Evolutionary conservation across 1,140 invertebrate genomes (phyloP).

Genomic region (Ruditapes philippinarum): DNA sequence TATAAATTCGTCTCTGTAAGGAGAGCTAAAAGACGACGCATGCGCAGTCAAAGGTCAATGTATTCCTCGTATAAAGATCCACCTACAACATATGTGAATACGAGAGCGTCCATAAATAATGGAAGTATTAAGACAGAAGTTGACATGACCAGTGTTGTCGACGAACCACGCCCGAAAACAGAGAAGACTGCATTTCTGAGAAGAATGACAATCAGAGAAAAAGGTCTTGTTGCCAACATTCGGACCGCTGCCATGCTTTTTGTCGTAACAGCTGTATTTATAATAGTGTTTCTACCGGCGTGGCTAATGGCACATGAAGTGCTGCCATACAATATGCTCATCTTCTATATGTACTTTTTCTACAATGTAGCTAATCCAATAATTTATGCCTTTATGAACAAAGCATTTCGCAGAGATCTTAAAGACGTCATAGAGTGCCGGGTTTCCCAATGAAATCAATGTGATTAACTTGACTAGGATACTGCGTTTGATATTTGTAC

Average conservation of each 20-base stretch:
- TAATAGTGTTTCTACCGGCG: slow-evolving; percentile 82
- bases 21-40: slow-evolving; percentile 67
- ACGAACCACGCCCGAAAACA: slow-evolving; percentile 47
- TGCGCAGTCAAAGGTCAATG: slow-evolving; percentile 60
- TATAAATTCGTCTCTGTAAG: slow-evolving; percentile 76
- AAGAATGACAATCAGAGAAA: slow-evolving; percentile 65
- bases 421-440: slow-evolving; percentile 65
- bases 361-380: slow-evolving; percentile 85
- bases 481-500: too few relatives aligned
- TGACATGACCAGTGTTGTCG: neutral
- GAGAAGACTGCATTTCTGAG: slow-evolving; percentile 31
- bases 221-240: slow-evolving; percentile 78
- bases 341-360: slow-evolving; percentile 84
- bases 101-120: slow-evolving; percentile 69
- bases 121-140: slow-evolving; percentile 61
- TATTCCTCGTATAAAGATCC: slow-evolving; percentile 62
- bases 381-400: slow-evolving; percentile 85
- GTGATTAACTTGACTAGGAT: too few relatives aligned
- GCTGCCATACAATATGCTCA: slow-evolving; percentile 68
- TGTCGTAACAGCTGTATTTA: slow-evolving; percentile 84
- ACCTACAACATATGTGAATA: slow-evolving; percentile 49
- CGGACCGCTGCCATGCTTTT: slow-evolving; percentile 82
- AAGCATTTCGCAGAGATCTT: slow-evolving; percentile 79
- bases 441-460: slow-evolving; percentile 1
- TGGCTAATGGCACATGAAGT: slow-evolving; percentile 72